Evolutionary conservation across 2,888 invertebrate species (phyloP), one percentile per base, ranked within the genome.

Genomic region (Idaea aversata): DNA sequence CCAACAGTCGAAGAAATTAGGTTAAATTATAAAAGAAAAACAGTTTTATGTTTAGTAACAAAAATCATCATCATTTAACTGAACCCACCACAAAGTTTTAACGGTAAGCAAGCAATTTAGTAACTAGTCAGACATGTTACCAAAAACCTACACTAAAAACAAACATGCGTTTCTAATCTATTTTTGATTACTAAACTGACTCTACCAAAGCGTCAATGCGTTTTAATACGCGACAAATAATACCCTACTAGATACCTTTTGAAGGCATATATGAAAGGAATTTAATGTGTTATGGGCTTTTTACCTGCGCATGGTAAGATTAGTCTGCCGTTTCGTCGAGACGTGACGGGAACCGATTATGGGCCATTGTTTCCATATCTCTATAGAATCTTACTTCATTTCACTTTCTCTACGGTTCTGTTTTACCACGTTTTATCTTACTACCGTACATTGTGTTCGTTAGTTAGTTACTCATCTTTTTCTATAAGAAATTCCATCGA

Each of bases 301-400:
- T 72, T 84, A 84, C 83, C 84, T 81, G 81, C 69, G 70, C 72
- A 66, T 69, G 72, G 73, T 72, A 70, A 71, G 69, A 68, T 67
- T 65, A 76, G 71, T 69, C 70, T 71, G 72, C 70, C 78, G 72
- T 78, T 79, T 71, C 68, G 72, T 70, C 76, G 72, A 77, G 79
- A 87, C 88, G 88, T 88, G 89, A 85, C 86, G 77, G 81, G 81
- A 83, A 85, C 86, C 83, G 78, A 83, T 88, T 86, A 88, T 84
- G 65, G 76, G 69, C 84, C 75, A 84, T 88, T 89, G 86, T 88
- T 84, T 79, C 73, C 79, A 73, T 82, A 80, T 81, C 82, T 74
- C 73, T 71, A 69, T 71, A 75, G 77, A 79, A 80, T 84, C 78
- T 78, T 77, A 65, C 63, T 67, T 61, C 57, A 35, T 67, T 68